phyloP scores from a whole-genome alignment of 2,888 invertebrate species.

The Scelioninae gen. 2 region DNA sequence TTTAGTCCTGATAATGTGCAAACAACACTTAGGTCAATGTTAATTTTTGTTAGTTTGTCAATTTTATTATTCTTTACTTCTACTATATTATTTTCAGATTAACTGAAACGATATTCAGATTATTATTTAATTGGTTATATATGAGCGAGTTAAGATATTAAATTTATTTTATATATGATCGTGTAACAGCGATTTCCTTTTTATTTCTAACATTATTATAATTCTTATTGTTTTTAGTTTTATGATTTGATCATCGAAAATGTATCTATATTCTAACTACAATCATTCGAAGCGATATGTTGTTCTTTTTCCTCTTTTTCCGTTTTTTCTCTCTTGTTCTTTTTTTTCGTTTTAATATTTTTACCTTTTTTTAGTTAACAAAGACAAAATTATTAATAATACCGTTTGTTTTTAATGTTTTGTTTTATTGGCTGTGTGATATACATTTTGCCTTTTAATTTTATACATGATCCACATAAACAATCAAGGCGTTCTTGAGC shows the following conservation, averaged over 20 bases:
- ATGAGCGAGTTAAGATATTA: slow-evolving; percentile 22
- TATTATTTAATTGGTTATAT: slow-evolving; percentile 36
- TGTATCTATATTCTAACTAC: slow-evolving; percentile 52
- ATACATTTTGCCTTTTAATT: slow-evolving; percentile 42
- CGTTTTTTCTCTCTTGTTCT: slow-evolving; percentile 25
- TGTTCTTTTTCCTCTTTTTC: slow-evolving; percentile 35
- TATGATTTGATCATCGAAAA: slow-evolving; percentile 37
- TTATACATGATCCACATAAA: slow-evolving; percentile 33
- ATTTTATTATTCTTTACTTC: slow-evolving; percentile 47
- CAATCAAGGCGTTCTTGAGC: slow-evolving; percentile 38
- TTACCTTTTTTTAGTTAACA: slow-evolving; percentile 26
- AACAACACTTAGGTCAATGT: slow-evolving; percentile 43
- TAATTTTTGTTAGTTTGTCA: slow-evolving; percentile 47
- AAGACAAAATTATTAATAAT: no score
- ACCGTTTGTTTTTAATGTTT: slow-evolving; percentile 12
- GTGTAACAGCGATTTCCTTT: slow-evolving; percentile 27
- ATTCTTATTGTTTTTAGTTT: slow-evolving; percentile 32
- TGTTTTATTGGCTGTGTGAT: slow-evolving; percentile 39
- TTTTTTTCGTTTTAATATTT: slow-evolving; percentile 14
- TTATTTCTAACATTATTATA: slow-evolving; percentile 44
- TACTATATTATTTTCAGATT: slow-evolving; percentile 42
- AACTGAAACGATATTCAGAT: slow-evolving; percentile 21
- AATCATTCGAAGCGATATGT: slow-evolving; percentile 39
- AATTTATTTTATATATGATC: slow-evolving; percentile 38
- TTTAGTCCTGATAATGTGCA: slow-evolving; percentile 55